These are phyloP conservation scores for Mus minutoides DNA, from an alignment of 2,797 vertebrate genomes.

Conservation along the genomic window DNA sequence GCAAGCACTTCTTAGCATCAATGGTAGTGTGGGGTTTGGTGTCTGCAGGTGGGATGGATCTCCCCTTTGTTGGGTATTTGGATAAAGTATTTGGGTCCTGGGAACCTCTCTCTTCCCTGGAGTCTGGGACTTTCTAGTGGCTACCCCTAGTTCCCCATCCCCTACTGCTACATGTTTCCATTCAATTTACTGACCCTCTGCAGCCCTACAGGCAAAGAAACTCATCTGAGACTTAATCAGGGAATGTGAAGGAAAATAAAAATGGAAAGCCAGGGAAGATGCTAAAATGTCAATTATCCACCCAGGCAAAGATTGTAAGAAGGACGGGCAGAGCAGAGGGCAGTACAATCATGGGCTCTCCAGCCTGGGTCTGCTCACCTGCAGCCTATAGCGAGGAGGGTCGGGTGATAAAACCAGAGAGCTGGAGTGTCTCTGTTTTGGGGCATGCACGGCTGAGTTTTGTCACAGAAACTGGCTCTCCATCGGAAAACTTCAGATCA, in stretches of 20 bases:
- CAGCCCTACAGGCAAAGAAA: background rate
- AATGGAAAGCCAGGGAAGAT: background rate
- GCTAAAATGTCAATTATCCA: conserved; percentile 19
- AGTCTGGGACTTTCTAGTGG: background rate
- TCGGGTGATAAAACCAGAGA: background rate
- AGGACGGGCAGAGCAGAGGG: background rate
- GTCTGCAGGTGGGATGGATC: background rate
- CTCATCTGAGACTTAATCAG: conserved; percentile 62
- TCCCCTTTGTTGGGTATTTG: background rate
- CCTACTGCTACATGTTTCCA: background rate
- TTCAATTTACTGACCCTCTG: background rate
- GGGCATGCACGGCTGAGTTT: background rate
- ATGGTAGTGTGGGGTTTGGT: background rate
- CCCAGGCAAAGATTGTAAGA: background rate
- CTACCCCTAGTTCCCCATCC: background rate
- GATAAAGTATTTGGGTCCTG: background rate
- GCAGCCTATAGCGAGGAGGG: background rate
- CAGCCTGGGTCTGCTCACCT: background rate
- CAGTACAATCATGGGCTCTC: background rate
- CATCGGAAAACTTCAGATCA: background rate
- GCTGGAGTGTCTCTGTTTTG: background rate
- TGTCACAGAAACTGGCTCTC: background rate
- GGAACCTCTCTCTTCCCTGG: background rate
- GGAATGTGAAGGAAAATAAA: background rate
- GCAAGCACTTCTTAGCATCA: background rate